Conservation (phyloP, 2,797 vertebrate species). For the Phoxinus dragarum region DNA sequence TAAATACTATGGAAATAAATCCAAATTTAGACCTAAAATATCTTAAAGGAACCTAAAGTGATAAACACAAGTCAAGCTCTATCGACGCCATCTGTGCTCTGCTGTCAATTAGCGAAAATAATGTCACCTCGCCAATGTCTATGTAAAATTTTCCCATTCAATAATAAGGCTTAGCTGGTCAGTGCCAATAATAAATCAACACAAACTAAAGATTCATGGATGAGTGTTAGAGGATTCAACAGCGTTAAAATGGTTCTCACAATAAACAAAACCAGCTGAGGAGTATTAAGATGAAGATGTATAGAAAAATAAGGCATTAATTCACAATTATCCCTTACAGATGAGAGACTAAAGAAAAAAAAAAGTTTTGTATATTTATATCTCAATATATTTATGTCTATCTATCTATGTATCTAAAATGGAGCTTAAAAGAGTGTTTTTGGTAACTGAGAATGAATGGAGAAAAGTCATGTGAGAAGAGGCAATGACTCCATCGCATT, state of each 20-base stretch:
- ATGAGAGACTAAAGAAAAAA: neutral
- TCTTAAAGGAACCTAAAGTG: neutral
- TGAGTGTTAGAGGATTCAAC: neutral
- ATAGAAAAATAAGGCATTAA: neutral
- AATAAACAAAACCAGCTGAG: neutral
- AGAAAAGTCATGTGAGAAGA: no score
- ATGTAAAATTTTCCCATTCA: neutral
- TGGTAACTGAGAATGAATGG: no score
- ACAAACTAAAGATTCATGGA: neutral
- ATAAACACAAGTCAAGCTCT: neutral
- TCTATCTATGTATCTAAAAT: no score
- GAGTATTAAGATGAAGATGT: neutral
- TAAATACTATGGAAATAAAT: conserved; percentile 20
- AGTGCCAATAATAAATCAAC: conserved; percentile 13
- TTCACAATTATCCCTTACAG: neutral
- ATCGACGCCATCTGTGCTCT: neutral
- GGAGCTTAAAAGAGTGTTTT: no score
- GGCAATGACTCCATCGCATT: no score
- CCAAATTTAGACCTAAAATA: neutral
- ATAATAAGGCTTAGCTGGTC: neutral
- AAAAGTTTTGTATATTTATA: neutral
- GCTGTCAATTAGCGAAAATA: neutral
- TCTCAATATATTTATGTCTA: no score
- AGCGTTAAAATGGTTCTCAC: neutral
- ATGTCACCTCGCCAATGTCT: neutral